Conservation (phyloP, 1,140 invertebrate genomes). For the Solenopsis fugax region DNA sequence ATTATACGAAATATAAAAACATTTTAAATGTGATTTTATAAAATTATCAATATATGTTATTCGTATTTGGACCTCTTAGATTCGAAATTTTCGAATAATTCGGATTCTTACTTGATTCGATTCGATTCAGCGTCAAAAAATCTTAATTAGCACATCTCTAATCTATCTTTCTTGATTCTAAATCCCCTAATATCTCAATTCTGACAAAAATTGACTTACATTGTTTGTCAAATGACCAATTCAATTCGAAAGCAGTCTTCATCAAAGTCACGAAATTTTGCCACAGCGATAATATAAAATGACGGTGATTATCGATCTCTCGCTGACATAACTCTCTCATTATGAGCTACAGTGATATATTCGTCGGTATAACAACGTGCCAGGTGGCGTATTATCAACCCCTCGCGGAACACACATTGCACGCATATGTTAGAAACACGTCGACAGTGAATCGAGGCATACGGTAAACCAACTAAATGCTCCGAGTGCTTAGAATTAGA, state of each 20-base stretch:
- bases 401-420: slow-evolving; percentile 32
- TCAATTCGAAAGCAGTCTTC: not conserved
- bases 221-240: no score
- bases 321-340: slow-evolving; percentile 2
- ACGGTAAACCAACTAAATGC: slow-evolving; percentile 18
- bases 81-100: no score
- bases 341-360: slow-evolving; percentile 30
- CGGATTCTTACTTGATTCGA: no score
- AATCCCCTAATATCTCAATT: no score
- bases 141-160: no score
- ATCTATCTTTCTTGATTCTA: no score
- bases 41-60: no score
- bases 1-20: no score
- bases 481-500: slow-evolving; percentile 43
- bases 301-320: not conserved
- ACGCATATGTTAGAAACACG: slow-evolving; percentile 28
- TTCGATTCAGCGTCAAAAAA: no score
- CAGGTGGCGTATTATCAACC: slow-evolving; percentile 61
- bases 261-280: not conserved
- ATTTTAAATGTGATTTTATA: no score
- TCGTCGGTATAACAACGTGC: slow-evolving; percentile 1
- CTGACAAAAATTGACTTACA: no score
- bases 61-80: no score
- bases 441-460: slow-evolving; percentile 30
- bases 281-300: not conserved